phyloP scores from a whole-genome alignment of 2,888 invertebrate species.

The Gerris lacustris region DNA sequence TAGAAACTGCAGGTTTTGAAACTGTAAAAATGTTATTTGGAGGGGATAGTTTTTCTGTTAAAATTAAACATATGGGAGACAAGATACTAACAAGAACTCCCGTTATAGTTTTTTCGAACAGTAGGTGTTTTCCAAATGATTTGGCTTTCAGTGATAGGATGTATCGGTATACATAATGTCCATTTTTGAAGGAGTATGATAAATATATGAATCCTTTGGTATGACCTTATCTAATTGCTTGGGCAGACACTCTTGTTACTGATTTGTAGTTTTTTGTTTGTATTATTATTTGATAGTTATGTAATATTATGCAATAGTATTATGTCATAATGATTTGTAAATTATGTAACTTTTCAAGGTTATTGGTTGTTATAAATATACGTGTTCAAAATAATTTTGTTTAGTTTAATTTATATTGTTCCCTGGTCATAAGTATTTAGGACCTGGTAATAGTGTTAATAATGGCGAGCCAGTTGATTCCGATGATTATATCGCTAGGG shows the following conservation, averaged over 20 bases:
- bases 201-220: too few relatives aligned
- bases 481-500: slow-evolving; percentile 15
- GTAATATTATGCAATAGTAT: neutral
- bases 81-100: neutral
- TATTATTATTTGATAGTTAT: too few relatives aligned
- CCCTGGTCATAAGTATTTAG: slow-evolving; percentile 15
- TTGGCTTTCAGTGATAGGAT: neutral
- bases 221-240: neutral
- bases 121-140: neutral
- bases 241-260: too few relatives aligned
- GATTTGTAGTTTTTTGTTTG: too few relatives aligned
- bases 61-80: neutral
- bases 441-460: slow-evolving; percentile 11
- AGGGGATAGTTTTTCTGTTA: too few relatives aligned
- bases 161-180: neutral
- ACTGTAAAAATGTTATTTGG: neutral
- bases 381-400: neutral
- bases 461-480: slow-evolving; percentile 15
- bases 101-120: neutral
- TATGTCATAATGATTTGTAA: neutral
- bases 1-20: neutral
- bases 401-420: slow-evolving; percentile 6
- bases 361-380: neutral
- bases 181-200: neutral
- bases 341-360: neutral